Base-by-base conservation (phyloP, 1,140 invertebrate genomes). In the Oncopeltus fasciatus region DNA sequence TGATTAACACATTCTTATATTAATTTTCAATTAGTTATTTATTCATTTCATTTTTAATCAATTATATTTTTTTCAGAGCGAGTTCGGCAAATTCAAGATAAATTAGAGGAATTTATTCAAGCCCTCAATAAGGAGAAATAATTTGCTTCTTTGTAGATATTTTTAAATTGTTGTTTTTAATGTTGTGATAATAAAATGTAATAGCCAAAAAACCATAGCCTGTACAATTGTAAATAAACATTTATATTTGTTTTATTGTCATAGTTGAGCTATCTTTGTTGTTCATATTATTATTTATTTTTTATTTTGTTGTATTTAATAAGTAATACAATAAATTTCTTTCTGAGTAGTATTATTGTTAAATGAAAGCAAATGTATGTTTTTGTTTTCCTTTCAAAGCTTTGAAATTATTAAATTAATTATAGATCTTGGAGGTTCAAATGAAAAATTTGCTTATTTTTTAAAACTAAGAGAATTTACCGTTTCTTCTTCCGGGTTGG, bases 101-200 rank as follows among this genome's bases (percentile, higher is more conserved):
- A 94, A 74, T 72, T 99, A 67, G 96, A 99, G 78, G 95, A 99
- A 78, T 99, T 99, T 74, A 96, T 98, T 70, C 86, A 91, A 74
- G 86, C 90, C 4, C 73, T 94, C 18, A 92, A 92, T 72, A 83
- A 87, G 69, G 90, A 93, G 72, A 92, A 84, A 67, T 83, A 77
- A 79, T 16, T 20, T 12, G 38, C 11, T 59, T 49, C 18, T 20
- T 4, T 2, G 14, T 14, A 38, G 5, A 38, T 38, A 38, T 38
- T 38, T 38, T 14, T 38, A 53, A 4, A 20, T 53, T 53, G 20
- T 53, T 24, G 49, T 27, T 53, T 18, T 27, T 2, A 51, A 12
- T 2, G 4, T 43, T 28, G 20, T 51, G 24, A 2, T 9, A 24
- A 53, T 3, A 53, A 24, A 24, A 53, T 53, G 20, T 16, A 8